Evolutionary conservation across 2,797 vertebrate species (phyloP), one percentile per base, ranked within the genome.

Genomic region (Anableps anableps): DNA sequence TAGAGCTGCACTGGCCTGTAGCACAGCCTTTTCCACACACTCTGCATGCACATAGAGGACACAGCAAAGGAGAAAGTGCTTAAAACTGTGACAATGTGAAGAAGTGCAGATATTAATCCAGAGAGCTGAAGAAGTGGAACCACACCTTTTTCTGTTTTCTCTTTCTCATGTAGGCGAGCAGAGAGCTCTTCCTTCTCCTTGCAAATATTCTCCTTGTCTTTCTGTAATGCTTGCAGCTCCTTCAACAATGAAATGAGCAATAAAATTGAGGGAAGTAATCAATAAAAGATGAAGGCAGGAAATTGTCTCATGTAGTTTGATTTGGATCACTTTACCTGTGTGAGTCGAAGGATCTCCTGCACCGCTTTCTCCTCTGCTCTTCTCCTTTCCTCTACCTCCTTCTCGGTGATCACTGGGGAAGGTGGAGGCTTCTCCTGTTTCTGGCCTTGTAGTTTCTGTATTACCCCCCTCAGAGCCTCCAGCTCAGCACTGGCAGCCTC

Each of bases 271-370:
- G 23, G 68, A 29, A 45, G 21, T 23, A 9, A 26, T 34, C 4
- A 45, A 43, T 45, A 74, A n/a, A 53, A 29, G 34, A 60, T 11
- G 19, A 45, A 7, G 1, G 11, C 13, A 55, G 83, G 45, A 72
- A 23, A 5, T 72, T 29, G 34, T 55, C 58, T 72, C 1, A 36
- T 2, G 51, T 48, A 36, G 55, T 74, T 79, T 48, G 48, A 26
- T 29, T 21, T 31, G 0, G 50, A 53, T 26, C 3, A 0, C 38
- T 60, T 43, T 34, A 95, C 96, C 86, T 96, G 88, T 75, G 76
- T 88, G 50, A 97, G 94, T 19, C 82, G 89, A n/a, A 92, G 55
- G 2, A 94, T 87, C 88, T 97, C 94, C 80, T 79, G 91, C 2
- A 79, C 76, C 17, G 87, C 83, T 64, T 85, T 92, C 81, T 93